Percentiles rank a stretch among this genome's conserved stretches.
Evolutionary conservation across 2,797 vertebrate species (phyloP).

Genomic region (Pelochelys cantorii): DNA sequence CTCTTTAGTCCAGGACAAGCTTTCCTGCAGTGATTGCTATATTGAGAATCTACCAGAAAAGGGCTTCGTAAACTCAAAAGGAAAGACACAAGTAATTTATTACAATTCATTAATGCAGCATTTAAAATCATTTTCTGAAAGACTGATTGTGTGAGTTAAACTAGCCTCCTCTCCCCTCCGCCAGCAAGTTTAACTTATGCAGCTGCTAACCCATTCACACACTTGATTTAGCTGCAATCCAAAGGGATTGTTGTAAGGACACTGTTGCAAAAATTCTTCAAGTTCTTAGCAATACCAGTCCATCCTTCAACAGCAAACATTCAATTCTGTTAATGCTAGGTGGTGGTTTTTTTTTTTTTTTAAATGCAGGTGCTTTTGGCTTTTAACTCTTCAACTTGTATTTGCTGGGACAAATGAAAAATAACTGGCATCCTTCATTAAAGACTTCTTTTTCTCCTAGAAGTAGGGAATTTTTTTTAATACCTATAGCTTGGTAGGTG

Average conservation of each 20-base stretch:
- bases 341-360: not conserved
- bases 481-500: not conserved
- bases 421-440: not conserved
- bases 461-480: not conserved
- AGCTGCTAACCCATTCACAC: slow-evolving; percentile 1
- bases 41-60: rapidly evolving
- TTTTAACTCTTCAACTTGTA: not conserved
- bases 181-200: not conserved
- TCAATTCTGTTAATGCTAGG: not conserved
- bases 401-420: not conserved
- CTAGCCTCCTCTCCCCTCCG: not conserved
- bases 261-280: not conserved
- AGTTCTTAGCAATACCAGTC: not conserved
- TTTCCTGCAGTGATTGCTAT: not conserved
- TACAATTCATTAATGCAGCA: not conserved
- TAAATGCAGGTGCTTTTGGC: not conserved
- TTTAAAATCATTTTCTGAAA: not conserved
- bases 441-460: not conserved
- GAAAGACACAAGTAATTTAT: not conserved
- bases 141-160: not conserved
- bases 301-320: not conserved
- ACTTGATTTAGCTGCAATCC: not conserved
- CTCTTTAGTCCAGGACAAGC: not conserved
- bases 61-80: rapidly evolving
- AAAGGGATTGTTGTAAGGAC: not conserved